Base-by-base conservation (phyloP, 2,113 vertebrate genomes). In the Vidua macroura region DNA sequence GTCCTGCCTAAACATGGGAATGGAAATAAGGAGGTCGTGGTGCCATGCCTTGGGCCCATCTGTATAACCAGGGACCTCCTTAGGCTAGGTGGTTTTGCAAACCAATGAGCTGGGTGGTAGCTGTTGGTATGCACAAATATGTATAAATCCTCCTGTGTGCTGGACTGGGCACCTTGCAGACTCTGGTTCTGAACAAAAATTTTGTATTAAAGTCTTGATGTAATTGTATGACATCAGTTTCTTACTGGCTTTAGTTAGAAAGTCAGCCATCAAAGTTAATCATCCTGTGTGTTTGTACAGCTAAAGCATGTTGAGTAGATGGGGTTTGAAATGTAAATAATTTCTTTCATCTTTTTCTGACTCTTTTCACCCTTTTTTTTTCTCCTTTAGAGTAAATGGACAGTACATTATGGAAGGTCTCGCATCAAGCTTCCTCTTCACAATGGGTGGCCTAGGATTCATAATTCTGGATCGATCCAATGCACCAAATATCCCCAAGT, bases 371-470 rank as follows among this genome's bases (percentile, higher is more conserved):
- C 3, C 23, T 23, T 3, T 44, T 86, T 85, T 75, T 94, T 77
- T 88, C 89, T 78, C 33, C 28, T 96, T 49, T 93, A 99, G 99
- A 96, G 99, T 99, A 77, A 99, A 99, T 56, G 99, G 99, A 15
- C 99, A 99, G 58, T 99, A 99, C 96, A 99, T 99, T 55, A 99
- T 99, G 99, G 99, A 99, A 97, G 99, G 99, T 48, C 97, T 99
- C 1, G 99, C 99, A 11, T 99, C 99, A 93, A 99, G 99, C 91
- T 99, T 99, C 96, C 98, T 99, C 62, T 99, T 99, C 97, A 99
- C 99, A 22, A 99, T 99, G 99, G 99, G 99, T 23, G 99, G 99
- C 16, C 97, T 99, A 80, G 99, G 99, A 72, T 99, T 99, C 88
- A 99, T 99, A 85, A 99, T 99, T 97, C 96, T 99, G 97, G 99